Evolutionary conservation across 2,888 invertebrate genomes (phyloP).

Genomic region (Heliconius aoede): DNA sequence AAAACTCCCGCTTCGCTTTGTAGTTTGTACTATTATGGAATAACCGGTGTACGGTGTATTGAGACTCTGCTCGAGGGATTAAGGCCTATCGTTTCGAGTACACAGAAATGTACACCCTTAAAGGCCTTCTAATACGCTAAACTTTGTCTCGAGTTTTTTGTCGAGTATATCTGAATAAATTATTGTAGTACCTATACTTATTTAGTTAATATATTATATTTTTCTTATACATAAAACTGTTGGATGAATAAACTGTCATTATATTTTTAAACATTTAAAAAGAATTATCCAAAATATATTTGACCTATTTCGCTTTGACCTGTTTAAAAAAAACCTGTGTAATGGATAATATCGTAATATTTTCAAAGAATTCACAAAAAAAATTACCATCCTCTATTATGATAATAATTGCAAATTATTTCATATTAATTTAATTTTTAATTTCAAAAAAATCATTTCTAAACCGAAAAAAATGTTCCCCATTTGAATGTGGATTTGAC

Average conservation of each 20-base stretch:
- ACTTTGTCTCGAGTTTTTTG: not conserved
- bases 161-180: not conserved
- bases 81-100: not conserved
- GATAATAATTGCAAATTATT: too few species aligned
- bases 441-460: too few species aligned
- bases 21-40: not conserved
- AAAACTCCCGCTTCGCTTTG: constrained; percentile 3
- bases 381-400: too few species aligned
- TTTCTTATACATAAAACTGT: too few species aligned
- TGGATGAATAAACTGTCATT: too few species aligned
- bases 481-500: too few species aligned
- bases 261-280: too few species aligned
- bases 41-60: not conserved
- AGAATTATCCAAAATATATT: not conserved
- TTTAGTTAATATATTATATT: not conserved
- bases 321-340: not conserved
- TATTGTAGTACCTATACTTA: not conserved
- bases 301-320: not conserved
- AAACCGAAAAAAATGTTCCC: too few species aligned
- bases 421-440: too few species aligned
- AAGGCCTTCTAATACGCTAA: not conserved
- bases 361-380: too few species aligned
- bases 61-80: not conserved
- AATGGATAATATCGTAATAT: too few species aligned
- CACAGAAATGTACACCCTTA: too few species aligned